These are phyloP conservation scores for Acleris sparsana DNA, from an alignment of 2,888 invertebrate genomes.

Conservation along the genomic window DNA sequence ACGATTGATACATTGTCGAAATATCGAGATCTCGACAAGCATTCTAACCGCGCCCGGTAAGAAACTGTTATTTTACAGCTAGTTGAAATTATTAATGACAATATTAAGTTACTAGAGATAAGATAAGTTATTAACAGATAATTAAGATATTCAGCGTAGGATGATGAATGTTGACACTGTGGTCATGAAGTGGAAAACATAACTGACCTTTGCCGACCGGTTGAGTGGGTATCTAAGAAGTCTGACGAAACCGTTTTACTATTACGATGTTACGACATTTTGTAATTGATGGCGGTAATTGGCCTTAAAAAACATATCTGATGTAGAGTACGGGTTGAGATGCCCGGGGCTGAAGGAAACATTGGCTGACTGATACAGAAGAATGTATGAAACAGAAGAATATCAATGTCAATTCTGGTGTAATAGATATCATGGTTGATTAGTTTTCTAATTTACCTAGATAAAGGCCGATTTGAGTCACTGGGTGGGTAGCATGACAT, in stretches of 20 bases:
- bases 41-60: too few relatives aligned
- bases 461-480: too few relatives aligned
- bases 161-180: constrained; percentile 36
- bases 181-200: constrained; percentile 36
- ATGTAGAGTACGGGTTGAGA: neutral
- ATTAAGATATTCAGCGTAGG: constrained; percentile 35
- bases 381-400: too few relatives aligned
- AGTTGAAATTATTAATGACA: too few relatives aligned
- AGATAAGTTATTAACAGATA: constrained; percentile 4
- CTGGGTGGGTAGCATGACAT: too few relatives aligned
- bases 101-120: too few relatives aligned
- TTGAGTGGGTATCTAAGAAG: constrained; percentile 34
- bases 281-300: constrained; percentile 36
- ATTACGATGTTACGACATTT: constrained; percentile 34
- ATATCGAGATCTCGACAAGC: too few relatives aligned
- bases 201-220: constrained; percentile 37
- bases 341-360: neutral
- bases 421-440: too few relatives aligned
- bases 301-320: constrained; percentile 20
- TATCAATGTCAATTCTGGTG: too few relatives aligned
- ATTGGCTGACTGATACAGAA: neutral
- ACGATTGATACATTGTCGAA: too few relatives aligned
- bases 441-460: too few relatives aligned
- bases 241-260: constrained; percentile 32
- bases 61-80: too few relatives aligned